Evolutionary conservation across 1,140 invertebrate genomes (phyloP).

Genomic region (Bilobella aurantiaca): DNA sequence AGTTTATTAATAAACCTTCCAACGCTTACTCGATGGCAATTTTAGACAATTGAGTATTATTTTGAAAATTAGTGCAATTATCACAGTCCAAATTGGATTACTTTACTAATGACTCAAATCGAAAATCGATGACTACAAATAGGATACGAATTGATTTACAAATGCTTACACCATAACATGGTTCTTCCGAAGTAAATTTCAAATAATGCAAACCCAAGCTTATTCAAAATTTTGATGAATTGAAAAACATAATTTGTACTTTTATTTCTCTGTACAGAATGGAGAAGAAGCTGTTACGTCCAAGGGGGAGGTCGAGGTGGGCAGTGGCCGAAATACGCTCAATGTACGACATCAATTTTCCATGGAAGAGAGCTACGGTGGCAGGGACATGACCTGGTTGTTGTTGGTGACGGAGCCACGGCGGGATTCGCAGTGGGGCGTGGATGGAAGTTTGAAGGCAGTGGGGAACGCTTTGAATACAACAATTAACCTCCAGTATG

Average conservation of each 20-base stretch:
- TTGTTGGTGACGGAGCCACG: slow-evolving; percentile 21
- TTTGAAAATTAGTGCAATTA: too few species aligned
- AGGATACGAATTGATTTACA: too few species aligned
- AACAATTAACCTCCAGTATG: slow-evolving; percentile 32
- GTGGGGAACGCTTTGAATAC: slow-evolving; percentile 31
- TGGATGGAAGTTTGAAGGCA: slow-evolving; percentile 22
- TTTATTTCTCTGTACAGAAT: slow-evolving; percentile 6
- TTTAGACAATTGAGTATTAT: too few species aligned
- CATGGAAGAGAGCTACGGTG: slow-evolving; percentile 16
- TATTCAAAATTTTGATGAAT: too few species aligned
- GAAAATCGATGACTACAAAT: too few species aligned
- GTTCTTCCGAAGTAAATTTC: too few species aligned
- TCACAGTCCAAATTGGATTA: too few species aligned
- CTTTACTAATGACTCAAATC: too few species aligned
- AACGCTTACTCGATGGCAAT: too few species aligned
- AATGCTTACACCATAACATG: too few species aligned
- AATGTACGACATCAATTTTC: slow-evolving; percentile 13
- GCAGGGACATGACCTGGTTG: slow-evolving; percentile 6
- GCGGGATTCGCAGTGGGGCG: slow-evolving; percentile 21
- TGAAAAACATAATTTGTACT: neutral
- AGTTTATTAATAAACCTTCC: too few species aligned
- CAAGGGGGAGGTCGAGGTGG: slow-evolving; percentile 7
- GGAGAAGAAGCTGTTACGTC: slow-evolving; percentile 10
- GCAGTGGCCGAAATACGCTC: slow-evolving; percentile 16
- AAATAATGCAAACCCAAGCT: too few species aligned